Evolutionary conservation across 2,888 invertebrate species (phyloP), one percentile per base, ranked within the genome.

Genomic region (Lycaena phlaeas): DNA sequence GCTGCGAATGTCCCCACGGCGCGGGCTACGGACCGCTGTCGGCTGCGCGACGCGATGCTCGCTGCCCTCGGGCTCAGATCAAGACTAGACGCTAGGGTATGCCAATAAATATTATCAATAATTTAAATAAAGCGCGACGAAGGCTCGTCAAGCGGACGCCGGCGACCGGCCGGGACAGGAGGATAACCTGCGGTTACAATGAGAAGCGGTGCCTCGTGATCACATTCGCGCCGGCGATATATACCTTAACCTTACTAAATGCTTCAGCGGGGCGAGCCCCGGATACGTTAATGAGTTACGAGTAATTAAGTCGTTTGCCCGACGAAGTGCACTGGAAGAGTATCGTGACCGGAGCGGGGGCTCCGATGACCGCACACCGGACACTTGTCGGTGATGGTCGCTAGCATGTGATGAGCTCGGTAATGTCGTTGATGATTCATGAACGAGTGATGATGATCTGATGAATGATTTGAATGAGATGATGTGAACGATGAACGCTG

Each of bases 41-140:
- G n/a, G n/a, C n/a, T n/a, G n/a, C n/a, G n/a, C n/a, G n/a, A n/a
- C n/a, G n/a, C n/a, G n/a, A n/a, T n/a, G n/a, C n/a, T n/a, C n/a
- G n/a, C n/a, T n/a, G n/a, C n/a, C n/a, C n/a, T n/a, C n/a, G n/a
- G n/a, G n/a, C n/a, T n/a, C n/a, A n/a, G n/a, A n/a, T n/a, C n/a
- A 36, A 41, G 79, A 79, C 78, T 79, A 78, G 79, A 75, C 68
- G 61, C 74, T 73, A 72, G n/a, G n/a, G 61, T 59, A 66, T 69
- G 68, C 69, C 69, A 73, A 75, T 75, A 73, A 71, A 70, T 68
- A 71, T 57, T 62, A n/a, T 56, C 59, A 62, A 59, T 59, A 58
- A 61, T 57, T 56, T 58, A 68, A 69, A 78, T 76, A 78, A 78
- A 78, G 76, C 70, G 22, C 17, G 31, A 31, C 4, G 12, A 12